Base-by-base conservation (phyloP, 2,888 invertebrate species). In the Stenoptilia bipunctidactyla region DNA sequence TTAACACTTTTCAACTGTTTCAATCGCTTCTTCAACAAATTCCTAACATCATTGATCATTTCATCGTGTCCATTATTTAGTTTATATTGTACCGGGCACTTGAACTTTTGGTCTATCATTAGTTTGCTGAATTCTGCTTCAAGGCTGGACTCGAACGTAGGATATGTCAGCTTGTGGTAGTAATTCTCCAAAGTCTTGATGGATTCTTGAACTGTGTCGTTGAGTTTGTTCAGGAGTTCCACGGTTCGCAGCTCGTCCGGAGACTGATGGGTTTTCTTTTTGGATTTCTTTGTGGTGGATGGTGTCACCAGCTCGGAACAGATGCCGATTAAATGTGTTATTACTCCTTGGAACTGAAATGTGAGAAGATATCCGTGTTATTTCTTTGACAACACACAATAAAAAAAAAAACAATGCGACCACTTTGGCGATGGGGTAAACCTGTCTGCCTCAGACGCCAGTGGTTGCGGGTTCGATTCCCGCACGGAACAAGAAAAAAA, bases 301-400 rank as follows among this genome's bases (percentile, higher is more conserved):
- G 86, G 85, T 34, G 83, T 72, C 15, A 77, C 61, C 14, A 87
- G 47, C 42, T 87, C 86, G 55, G 77, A 74, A 64, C 85, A 86
- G 1, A 87, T 74, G 40, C 87, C 86, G 40, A 87, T 79, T 2
- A 89, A 60, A 43, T 87, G 80, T 14, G 85, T 82, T 15, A 85
- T 64, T 50, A 88, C 73, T 38, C 87, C 85, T 48, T 89, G 68
- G 45, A 88, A 85, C 89, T 89, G 76, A 27, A 76, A 67, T 30
- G 27, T 8, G 30, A 3, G 10, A 30, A 5, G 20, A 20, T 20
- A 20, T n/a, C n/a, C n/a, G n/a, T n/a, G n/a, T n/a, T n/a, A n/a
- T n/a, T n/a, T n/a, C n/a, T n/a, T n/a, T n/a, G n/a, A n/a, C n/a
- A n/a, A n/a, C n/a, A n/a, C n/a, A n/a, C n/a, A n/a, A n/a, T n/a